Conservation (phyloP, 2,797 vertebrate species). For the Scyliorhinus canicula region DNA sequence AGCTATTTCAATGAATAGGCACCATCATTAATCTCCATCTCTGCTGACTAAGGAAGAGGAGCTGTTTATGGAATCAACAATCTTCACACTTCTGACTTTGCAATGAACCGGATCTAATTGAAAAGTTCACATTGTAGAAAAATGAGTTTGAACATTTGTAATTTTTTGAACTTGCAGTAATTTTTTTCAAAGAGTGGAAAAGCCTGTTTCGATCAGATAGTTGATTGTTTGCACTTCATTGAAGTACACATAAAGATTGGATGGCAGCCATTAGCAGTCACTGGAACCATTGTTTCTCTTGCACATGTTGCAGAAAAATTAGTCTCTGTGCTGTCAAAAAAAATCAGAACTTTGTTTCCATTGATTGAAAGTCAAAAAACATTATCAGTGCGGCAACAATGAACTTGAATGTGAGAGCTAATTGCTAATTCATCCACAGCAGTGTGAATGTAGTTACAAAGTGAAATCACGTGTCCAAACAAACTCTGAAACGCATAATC, state of each 20-base stretch:
- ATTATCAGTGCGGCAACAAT: background rate
- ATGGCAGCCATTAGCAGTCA: slow-evolving; percentile 57
- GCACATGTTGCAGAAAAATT: slow-evolving; percentile 44
- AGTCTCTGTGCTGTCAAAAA: slow-evolving; percentile 48
- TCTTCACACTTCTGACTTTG: slow-evolving; percentile 40
- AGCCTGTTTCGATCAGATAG: slow-evolving; percentile 48
- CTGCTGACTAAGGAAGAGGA: slow-evolving; percentile 44
- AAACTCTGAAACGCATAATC: background rate
- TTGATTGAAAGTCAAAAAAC: slow-evolving; percentile 38
- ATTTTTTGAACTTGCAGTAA: slow-evolving; percentile 3
- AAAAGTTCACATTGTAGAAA: slow-evolving; percentile 13
- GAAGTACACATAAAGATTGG: slow-evolving; percentile 56
- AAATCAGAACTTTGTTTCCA: slow-evolving; percentile 43
- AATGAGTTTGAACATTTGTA: slow-evolving; percentile 4
- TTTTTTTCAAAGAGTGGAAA: slow-evolving; percentile 16
- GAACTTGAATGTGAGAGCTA: slow-evolving; percentile 26
- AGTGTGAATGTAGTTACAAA: background rate
- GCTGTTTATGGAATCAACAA: slow-evolving; percentile 38
- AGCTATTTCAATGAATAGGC: slow-evolving; percentile 40
- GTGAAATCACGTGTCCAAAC: slow-evolving; percentile 13
- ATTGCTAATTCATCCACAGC: slow-evolving; percentile 8
- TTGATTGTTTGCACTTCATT: slow-evolving; percentile 53
- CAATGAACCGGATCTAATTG: slow-evolving; percentile 15
- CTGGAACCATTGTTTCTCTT: slow-evolving; percentile 49
- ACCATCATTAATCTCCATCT: slow-evolving; percentile 44